phyloP scores from a whole-genome alignment of 2,888 invertebrate species.

The Cephus nigrinus region DNA sequence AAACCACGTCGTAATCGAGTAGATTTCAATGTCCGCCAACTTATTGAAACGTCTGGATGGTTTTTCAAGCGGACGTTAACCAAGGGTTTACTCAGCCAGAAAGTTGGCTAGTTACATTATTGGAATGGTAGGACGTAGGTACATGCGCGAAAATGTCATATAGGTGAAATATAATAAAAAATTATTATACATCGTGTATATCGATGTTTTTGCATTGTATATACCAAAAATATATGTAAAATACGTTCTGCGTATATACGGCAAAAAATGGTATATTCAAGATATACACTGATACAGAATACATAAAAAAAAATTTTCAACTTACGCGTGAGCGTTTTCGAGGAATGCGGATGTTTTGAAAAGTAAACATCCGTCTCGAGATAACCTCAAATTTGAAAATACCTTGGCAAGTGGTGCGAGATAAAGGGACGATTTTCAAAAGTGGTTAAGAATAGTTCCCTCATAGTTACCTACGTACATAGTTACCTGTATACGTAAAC shows the following conservation, averaged over 20 bases:
- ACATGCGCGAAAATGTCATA: too few relatives aligned
- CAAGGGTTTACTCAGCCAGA: not conserved
- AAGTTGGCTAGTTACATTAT: not conserved
- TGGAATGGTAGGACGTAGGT: not conserved
- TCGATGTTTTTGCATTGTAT: too few relatives aligned
- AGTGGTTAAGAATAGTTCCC: not conserved
- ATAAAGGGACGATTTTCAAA: constrained; percentile 26
- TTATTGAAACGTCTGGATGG: not conserved
- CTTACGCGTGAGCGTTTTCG: too few relatives aligned
- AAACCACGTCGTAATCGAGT: not conserved
- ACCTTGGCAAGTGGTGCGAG: constrained; percentile 45
- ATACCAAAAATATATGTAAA: too few relatives aligned
- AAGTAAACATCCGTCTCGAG: constrained; percentile 31
- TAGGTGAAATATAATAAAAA: too few relatives aligned
- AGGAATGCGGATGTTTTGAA: constrained; percentile 39
- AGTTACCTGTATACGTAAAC: not conserved
- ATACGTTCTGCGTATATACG: too few relatives aligned
- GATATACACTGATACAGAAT: too few relatives aligned
- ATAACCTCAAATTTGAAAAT: constrained; percentile 42
- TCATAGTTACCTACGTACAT: not conserved
- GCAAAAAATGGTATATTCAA: too few relatives aligned
- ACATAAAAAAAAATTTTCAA: too few relatives aligned
- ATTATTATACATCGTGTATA: too few relatives aligned
- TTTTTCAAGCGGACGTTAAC: not conserved
- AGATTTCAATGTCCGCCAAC: not conserved